Evolutionary conservation across 2,113 vertebrate species (phyloP), one percentile per base, ranked within the genome.

Genomic region (Otocyon megalotis): DNA sequence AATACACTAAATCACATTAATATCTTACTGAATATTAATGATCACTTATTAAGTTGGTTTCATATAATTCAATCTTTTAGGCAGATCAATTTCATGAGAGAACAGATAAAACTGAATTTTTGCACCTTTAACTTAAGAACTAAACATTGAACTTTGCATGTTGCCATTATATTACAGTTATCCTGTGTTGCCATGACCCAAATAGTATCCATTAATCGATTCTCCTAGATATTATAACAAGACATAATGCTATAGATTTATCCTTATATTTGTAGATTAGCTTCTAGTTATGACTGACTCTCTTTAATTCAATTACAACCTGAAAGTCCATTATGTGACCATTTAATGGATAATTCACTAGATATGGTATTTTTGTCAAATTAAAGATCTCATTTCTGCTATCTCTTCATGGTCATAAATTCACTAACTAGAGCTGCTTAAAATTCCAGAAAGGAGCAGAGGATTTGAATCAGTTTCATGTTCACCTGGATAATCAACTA

Each of bases 91-190:
- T 90, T 69, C 56, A 69, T 67, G 35, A 77, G 37, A n/a, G 16
- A 58, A 92, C 37, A 56, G 5, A 94, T 88, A 54, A 94, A 84
- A 76, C n/a, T 88, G 67, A 82, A 94, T 58, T 83, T 94, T 60
- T 87, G 67, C 15, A 50, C 19, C 20, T 69, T 87, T 86, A 96
- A 62, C 28, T 79, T 79, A 90, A 92, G 35, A 22, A 56, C 8
- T 69, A 67, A 50, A 82, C 72, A 22, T 71, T 48, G n/a, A 82
- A 58, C 32, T 72, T 92, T 83, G 3, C 67, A 28, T n/a, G 14
- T 53, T 76, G 6, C 4, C 79, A 60, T 35, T 20, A 58, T 91
- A 50, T 72, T 16, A 14, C 50, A 30, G 30, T 74, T 37, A 71
- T 12, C 15, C 0, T 62, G 4, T 80, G 43, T 79, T 82, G 10